phyloP scores from a whole-genome alignment of 92 coral and sea anemone genomes.

The Phenganax stokvisi region DNA sequence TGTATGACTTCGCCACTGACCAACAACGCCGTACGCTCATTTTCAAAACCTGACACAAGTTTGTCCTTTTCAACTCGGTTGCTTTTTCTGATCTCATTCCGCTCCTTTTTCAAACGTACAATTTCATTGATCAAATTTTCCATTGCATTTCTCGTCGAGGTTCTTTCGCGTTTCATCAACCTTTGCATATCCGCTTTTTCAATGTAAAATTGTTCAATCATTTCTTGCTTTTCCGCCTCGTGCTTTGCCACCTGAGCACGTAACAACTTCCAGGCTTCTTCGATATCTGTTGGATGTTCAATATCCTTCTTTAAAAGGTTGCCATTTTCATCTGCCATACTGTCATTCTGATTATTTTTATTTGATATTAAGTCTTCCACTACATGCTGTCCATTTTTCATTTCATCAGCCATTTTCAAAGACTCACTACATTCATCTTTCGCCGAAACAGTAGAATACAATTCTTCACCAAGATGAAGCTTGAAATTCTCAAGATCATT shows the following conservation, averaged over 20 bases:
- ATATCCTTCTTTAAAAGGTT: conserved; percentile 59
- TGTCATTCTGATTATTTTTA: neutral
- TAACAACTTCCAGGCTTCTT: conserved; percentile 41
- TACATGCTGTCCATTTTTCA: neutral
- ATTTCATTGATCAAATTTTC: conserved; percentile 38
- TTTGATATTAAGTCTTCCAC: neutral
- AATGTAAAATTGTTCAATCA: conserved; percentile 6
- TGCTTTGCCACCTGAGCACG: conserved; percentile 4
- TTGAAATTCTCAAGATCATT: conserved; percentile 6
- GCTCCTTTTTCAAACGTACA: conserved; percentile 32
- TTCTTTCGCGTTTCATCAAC: conserved; percentile 46
- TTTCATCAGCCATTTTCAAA: neutral
- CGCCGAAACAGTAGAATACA: neutral
- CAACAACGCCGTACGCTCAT: conserved; percentile 22
- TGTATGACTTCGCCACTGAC: neutral
- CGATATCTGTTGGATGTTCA: conserved; percentile 65
- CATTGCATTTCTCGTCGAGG: conserved; percentile 28
- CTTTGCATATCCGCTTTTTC: conserved; percentile 36
- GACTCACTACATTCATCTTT: neutral
- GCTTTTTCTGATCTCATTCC: conserved; percentile 42
- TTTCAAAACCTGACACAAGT: conserved; percentile 60
- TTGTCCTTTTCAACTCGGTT: conserved; percentile 62
- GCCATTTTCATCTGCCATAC: conserved; percentile 13
- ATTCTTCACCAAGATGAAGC: conserved; percentile 1
- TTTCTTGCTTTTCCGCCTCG: conserved; percentile 25